Conservation (phyloP, 2,888 invertebrate species). For the Orchesellides sinensis region DNA sequence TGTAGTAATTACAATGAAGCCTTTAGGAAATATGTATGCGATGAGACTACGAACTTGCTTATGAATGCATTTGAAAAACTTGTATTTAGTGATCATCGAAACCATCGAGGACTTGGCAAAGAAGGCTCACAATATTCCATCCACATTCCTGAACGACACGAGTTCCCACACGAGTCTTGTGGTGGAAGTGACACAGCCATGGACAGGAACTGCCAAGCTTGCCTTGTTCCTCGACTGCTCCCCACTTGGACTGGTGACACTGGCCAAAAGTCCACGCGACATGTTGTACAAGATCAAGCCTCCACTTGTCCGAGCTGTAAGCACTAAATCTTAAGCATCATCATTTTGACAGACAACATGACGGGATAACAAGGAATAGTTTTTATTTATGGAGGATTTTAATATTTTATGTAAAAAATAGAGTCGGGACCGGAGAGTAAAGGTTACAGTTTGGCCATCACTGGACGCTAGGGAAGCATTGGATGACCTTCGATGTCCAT, state of each 20-base stretch:
- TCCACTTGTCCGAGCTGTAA: conserved; percentile 70
- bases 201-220: conserved; percentile 80
- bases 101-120: conserved; percentile 77
- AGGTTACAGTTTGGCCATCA: conserved; percentile 71
- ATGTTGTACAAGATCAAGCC: conserved; percentile 71
- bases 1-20: too few species aligned
- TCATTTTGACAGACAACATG: background rate
- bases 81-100: conserved; percentile 74
- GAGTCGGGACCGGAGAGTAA: conserved; percentile 73
- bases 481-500: conserved; percentile 74
- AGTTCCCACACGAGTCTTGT: conserved; percentile 81
- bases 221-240: conserved; percentile 83
- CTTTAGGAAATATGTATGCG: too few species aligned
- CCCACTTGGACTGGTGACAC: conserved; percentile 79
- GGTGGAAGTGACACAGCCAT: conserved; percentile 79
- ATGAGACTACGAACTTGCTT: too few species aligned
- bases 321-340: conserved; percentile 11
- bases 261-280: conserved; percentile 69
- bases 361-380: conserved; percentile 10
- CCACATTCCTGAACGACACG: conserved; percentile 78
- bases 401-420: too few species aligned
- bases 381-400: too few species aligned
- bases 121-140: conserved; percentile 72
- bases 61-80: too few species aligned
- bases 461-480: conserved; percentile 73